Conservation (phyloP, 2,888 invertebrate genomes). For the Eupithecia exiguata region DNA sequence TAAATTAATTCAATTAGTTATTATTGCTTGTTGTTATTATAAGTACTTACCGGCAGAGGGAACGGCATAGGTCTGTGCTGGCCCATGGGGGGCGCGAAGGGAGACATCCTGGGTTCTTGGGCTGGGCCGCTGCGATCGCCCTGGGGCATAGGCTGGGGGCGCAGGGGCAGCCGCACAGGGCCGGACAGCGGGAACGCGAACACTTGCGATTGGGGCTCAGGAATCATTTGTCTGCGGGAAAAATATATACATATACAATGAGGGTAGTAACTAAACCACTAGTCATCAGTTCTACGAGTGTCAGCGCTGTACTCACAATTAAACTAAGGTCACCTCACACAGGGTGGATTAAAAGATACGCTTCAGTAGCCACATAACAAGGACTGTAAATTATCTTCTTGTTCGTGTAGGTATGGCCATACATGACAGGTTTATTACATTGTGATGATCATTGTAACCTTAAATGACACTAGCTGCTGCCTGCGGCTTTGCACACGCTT, state of each 20-base stretch:
- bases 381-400: no score
- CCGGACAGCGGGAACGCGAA: constrained; percentile 80
- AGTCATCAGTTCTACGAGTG: no score
- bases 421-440: no score
- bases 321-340: no score
- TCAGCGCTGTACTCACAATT: no score
- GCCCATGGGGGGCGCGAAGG: constrained; percentile 53
- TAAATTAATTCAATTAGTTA: background rate
- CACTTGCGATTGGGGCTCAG: constrained; percentile 79
- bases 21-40: background rate
- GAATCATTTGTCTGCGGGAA: constrained; percentile 69
- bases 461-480: no score
- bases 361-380: no score
- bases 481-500: no score
- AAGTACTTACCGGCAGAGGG: constrained; percentile 72
- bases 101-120: constrained; percentile 64
- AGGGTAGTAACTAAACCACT: background rate
- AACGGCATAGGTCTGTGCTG: constrained; percentile 67
- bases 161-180: constrained; percentile 75
- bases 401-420: no score
- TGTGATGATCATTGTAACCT: no score
- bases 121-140: constrained; percentile 59
- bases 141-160: constrained; percentile 74
- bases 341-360: no score
- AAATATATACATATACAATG: no score